Evolutionary conservation across 2,797 vertebrate genomes (phyloP).

Genomic region (Chloroceryle amazona): DNA sequence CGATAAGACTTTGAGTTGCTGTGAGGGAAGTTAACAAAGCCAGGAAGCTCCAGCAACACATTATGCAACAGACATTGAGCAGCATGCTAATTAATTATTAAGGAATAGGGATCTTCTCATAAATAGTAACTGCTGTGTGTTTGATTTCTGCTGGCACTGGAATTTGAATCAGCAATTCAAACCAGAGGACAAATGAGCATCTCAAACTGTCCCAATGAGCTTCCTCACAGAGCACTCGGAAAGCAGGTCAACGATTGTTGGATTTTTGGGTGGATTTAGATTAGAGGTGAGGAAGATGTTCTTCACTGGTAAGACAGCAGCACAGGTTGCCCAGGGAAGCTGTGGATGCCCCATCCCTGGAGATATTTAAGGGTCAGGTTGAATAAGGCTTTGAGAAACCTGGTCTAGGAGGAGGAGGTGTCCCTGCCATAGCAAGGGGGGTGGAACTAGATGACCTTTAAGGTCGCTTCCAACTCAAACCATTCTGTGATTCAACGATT

Average conservation of each 20-base stretch:
- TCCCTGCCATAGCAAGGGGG: not conserved
- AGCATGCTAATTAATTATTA: not conserved
- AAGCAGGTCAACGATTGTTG: accelerated
- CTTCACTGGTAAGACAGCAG: not conserved
- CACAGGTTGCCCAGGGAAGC: not conserved
- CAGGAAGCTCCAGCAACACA: not conserved
- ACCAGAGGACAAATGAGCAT: not conserved
- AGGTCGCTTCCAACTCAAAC: not conserved
- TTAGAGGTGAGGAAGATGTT: not conserved
- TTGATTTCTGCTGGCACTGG: not conserved
- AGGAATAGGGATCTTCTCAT: not conserved
- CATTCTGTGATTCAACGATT: not conserved
- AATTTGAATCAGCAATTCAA: not conserved
- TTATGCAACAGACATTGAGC: not conserved
- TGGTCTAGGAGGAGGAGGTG: not conserved
- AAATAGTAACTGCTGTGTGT: accelerated
- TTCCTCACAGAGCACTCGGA: not conserved
- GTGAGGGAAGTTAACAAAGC: not conserved
- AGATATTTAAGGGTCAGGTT: not conserved
- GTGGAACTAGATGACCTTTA: not conserved
- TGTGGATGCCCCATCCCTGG: not conserved
- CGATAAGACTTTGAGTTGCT: not conserved
- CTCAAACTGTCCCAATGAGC: not conserved
- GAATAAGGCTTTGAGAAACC: not conserved
- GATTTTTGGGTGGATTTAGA: not conserved